phyloP scores from a whole-genome alignment of 2,888 invertebrate genomes.

The Acanthacorydalis orientalis region DNA sequence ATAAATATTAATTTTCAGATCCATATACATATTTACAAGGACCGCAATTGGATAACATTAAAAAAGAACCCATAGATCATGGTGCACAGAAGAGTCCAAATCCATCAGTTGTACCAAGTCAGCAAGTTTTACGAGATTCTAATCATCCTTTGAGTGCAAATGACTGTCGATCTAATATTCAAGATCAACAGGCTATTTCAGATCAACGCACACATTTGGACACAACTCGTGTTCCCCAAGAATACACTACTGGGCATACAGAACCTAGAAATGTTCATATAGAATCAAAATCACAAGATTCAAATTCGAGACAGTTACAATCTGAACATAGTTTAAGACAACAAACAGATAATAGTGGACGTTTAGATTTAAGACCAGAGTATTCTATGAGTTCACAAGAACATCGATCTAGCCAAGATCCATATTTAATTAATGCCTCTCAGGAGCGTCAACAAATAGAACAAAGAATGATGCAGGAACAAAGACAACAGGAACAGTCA shows the following conservation, averaged over 20 bases:
- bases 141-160: too few species aligned
- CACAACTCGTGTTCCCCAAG: too few species aligned
- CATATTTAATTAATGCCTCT: neutral
- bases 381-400: neutral
- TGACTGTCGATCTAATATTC: too few species aligned
- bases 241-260: too few species aligned
- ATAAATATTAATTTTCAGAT: neutral
- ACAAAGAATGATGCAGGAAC: neutral
- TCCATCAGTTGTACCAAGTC: neutral
- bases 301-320: too few species aligned
- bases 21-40: constrained; percentile 33
- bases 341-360: too few species aligned
- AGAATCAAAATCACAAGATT: too few species aligned
- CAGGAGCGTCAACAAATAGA: neutral
- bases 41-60: constrained; percentile 52
- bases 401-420: neutral
- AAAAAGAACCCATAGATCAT: constrained; percentile 44
- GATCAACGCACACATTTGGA: too few species aligned
- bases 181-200: too few species aligned
- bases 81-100: neutral
- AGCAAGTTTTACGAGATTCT: too few species aligned
- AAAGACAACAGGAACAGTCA: neutral
- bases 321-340: too few species aligned
- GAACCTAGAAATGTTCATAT: too few species aligned
- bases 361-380: neutral